Evolutionary conservation across 2,113 vertebrate genomes (phyloP).

Genomic region (Bambusicola thoracicus): DNA sequence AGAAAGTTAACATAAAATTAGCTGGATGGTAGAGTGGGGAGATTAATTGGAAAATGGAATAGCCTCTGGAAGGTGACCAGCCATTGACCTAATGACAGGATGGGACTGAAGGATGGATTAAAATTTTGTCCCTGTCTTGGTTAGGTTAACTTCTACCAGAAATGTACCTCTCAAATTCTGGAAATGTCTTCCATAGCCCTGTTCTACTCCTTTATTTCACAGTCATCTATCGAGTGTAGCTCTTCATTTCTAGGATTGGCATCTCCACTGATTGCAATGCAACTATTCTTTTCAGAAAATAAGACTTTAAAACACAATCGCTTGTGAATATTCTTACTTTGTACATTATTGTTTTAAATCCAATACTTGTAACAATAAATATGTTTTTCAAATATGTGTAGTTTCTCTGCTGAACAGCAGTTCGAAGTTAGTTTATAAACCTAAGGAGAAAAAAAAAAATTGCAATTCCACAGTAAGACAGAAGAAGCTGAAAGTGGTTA

Average conservation of each 20-base stretch:
- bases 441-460: background rate
- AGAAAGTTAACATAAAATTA: background rate
- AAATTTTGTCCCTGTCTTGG: background rate
- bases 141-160: background rate
- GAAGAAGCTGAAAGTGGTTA: background rate
- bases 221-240: background rate
- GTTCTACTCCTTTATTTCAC: background rate
- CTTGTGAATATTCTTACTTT: background rate
- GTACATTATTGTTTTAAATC: background rate
- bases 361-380: slow-evolving; percentile 35
- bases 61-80: background rate
- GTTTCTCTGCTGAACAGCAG: background rate
- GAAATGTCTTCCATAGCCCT: background rate
- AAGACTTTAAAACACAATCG: background rate
- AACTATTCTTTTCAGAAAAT: background rate
- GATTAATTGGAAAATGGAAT: background rate
- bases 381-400: background rate
- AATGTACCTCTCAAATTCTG: background rate
- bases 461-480: background rate
- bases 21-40: background rate
- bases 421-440: background rate
- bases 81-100: background rate
- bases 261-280: background rate
- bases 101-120: background rate
- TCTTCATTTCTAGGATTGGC: background rate